Percentiles rank a stretch among this genome's conserved stretches.
Evolutionary conservation across 2,113 vertebrate genomes (phyloP).

Genomic region (Notarius lentiginosus): DNA sequence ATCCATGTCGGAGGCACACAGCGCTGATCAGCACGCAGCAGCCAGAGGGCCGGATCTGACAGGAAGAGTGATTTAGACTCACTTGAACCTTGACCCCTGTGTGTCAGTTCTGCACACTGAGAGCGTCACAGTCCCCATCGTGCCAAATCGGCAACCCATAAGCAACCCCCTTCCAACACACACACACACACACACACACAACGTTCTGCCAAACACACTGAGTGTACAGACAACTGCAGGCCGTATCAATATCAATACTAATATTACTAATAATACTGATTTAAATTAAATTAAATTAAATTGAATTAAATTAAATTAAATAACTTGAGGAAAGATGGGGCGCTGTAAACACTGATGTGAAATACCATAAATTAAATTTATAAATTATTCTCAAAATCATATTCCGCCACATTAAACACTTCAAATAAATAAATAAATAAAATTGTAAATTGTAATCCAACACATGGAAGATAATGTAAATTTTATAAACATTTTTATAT

Average conservation of each 20-base stretch:
- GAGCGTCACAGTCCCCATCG: slow-evolving; percentile 14
- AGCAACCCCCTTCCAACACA: neutral
- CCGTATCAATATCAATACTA: neutral
- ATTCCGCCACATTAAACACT: neutral
- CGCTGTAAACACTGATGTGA: neutral
- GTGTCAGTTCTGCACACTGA: slow-evolving; percentile 65
- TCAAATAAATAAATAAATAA: neutral
- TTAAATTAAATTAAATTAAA: neutral
- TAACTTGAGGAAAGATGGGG: neutral
- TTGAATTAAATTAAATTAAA: neutral
- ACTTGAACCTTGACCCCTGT: slow-evolving; percentile 69
- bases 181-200: slow-evolving; percentile 5
- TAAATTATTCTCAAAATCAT: neutral
- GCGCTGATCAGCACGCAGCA: slow-evolving; percentile 68
- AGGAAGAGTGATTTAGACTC: slow-evolving; percentile 76
- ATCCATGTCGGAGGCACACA: slow-evolving; percentile 63
- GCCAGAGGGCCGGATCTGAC: slow-evolving; percentile 68
- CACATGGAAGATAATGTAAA: neutral
- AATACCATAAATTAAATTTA: neutral
- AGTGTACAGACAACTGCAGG: too few species aligned
- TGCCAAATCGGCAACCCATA: slow-evolving; percentile 51
- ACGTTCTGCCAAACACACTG: neutral
- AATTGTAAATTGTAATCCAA: neutral
- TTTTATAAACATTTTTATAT: neutral
- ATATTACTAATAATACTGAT: neutral